Evolutionary conservation across 2,113 vertebrate species (phyloP), one percentile per base, ranked within the genome.

Genomic region (Collichthys lucidus): DNA sequence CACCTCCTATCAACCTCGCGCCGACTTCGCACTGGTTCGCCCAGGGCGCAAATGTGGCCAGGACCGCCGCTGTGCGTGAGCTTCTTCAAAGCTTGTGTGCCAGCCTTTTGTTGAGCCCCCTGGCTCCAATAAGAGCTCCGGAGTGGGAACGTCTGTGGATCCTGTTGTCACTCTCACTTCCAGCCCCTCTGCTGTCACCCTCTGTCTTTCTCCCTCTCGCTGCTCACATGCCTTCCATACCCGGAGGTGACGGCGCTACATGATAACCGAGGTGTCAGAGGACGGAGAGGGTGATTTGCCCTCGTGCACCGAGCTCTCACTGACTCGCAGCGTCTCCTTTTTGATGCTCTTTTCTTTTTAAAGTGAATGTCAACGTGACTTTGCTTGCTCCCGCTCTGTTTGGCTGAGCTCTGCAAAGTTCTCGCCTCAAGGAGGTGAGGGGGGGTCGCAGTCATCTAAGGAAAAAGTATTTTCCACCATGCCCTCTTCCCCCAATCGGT

Each of bases 331-430:
- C 61, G 65, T 84, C 67, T 84, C 62, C 50, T 10, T 84, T 15
- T 86, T 83, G 81, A 90, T 81, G 67, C 75, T 81, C 74, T 84
- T 82, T 83, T n/a, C n/a, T 72, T 62, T 83, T 82, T 83, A 66
- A 65, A 85, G 69, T 77, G 69, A 87, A 90, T 80, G 88, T 89
- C 89, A 83, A 29, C 50, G 74, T 85, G 88, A 91, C 90, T 90
- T 89, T 87, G 74, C 63, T 44, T 3, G 40, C 49, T 40, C 35
- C 26, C 11, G 60, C 8, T 60, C 57, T 31, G 44, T 87, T 77
- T 26, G 70, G 86, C 88, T 90, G 85, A 89, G 85, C 80, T 89
- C 14, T 11, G 83, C 84, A 83, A 67, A 88, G 79, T 77, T 86
- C 22, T 69, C 1, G 40, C 63, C 87, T 65, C 19, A 31, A 5